Evolutionary conservation across 2,888 invertebrate species (phyloP).

Genomic region (Cyclophora albipunctata): DNA sequence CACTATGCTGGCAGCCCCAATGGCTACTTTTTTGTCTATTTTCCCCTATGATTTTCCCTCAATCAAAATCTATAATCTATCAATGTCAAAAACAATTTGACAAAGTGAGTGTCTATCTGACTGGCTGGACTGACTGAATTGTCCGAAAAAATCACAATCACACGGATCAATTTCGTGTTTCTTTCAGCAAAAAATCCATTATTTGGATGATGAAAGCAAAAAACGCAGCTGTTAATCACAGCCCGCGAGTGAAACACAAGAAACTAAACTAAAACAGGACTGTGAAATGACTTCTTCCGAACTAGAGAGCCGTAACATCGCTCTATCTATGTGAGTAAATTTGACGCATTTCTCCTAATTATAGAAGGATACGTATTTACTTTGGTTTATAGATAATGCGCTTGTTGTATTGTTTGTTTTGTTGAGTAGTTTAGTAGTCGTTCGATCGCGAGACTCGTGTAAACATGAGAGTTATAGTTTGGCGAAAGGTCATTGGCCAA

Average conservation of each 20-base stretch:
- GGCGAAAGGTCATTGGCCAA: constrained; percentile 24
- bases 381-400: constrained; percentile 26
- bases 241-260: constrained; percentile 38
- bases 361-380: constrained; percentile 41
- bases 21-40: too few species aligned
- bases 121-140: neutral
- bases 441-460: constrained; percentile 8
- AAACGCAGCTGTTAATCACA: constrained; percentile 47
- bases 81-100: too few species aligned
- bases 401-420: constrained; percentile 33
- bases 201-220: constrained; percentile 68
- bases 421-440: constrained; percentile 17
- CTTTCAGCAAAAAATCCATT: constrained; percentile 45
- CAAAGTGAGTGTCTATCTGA: too few species aligned
- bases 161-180: constrained; percentile 42
- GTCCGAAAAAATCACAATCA: constrained; percentile 1
- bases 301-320: constrained; percentile 65
- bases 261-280: constrained; percentile 39
- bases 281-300: constrained; percentile 65
- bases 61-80: too few species aligned
- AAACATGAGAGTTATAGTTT: constrained; percentile 13
- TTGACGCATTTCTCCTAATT: constrained; percentile 47
- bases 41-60: too few species aligned
- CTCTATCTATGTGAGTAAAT: constrained; percentile 66
- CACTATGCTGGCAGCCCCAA: too few species aligned